Base-by-base conservation (phyloP, 2,113 vertebrate species). In the Mesembrinibis cayennensis region DNA sequence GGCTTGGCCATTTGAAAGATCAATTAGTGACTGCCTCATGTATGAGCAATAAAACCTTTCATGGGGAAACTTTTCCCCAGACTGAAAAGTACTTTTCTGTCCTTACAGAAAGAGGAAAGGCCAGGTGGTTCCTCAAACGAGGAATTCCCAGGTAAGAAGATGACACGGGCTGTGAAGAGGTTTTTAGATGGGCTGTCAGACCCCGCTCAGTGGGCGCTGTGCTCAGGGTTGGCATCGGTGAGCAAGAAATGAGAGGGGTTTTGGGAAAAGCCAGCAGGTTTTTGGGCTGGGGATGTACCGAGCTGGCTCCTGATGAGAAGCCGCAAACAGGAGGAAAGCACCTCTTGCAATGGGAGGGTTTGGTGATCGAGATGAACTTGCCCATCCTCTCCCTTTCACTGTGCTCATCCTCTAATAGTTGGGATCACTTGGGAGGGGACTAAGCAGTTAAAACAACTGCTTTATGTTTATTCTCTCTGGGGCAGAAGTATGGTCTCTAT, bases 181-280 rank as follows among this genome's bases (percentile, higher is more conserved):
- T 2, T 81, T 87, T 72, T 18, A 34, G 66, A 34, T 1, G n/a
- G 45, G 55, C 17, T 71, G 34, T 42, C 40, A 74, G 71, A 12
- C 13, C 15, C 38, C 0, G 0, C 56, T 80, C 52, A 12, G 38
- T 0, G 2, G 16, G 21, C 5, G 32, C 36, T 53, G 38, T 18
- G 61, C 65, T 79, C 56, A 38, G n/a, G 26, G 20, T 11, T 40
- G 79, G 66, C 17, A 23, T 32, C 20, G 5, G 16, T 13, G 40
- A 42, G 45, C 0, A 2, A 84, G 45, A 71, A 76, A 76, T 9
- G 3, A 52, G 36, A 34, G 9, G 2, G 3, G 13, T 59, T 36
- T 17, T 2, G 7, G 22, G 9, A 19, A 71, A 59, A 82, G 7
- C 20, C 44, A 29, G 38, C 44, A 82, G 58, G n/a, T 21, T 42